These are phyloP conservation scores for Ctenicera cuprea DNA, from an alignment of 2,888 invertebrate genomes.

Conservation along the genomic window DNA sequence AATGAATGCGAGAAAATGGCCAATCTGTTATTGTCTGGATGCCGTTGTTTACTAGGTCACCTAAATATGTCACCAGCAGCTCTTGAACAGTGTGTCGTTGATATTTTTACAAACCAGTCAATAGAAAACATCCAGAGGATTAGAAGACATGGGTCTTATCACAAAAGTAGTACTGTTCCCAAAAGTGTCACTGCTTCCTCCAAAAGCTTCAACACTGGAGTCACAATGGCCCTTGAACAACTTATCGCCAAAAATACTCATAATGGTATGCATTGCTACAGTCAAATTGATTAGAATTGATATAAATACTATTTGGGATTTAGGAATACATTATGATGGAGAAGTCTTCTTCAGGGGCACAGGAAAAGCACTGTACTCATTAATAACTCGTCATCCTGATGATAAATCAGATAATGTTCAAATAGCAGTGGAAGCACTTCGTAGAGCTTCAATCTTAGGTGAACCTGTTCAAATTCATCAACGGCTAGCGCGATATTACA, in stretches of 20 bases:
- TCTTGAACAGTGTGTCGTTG: slow-evolving; percentile 69
- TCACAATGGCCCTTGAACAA: slow-evolving; percentile 68
- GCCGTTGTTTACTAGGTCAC: slow-evolving; percentile 72
- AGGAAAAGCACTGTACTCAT: slow-evolving; percentile 80
- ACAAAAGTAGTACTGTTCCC: slow-evolving; percentile 66
- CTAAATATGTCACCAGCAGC: slow-evolving; percentile 71
- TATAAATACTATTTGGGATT: slow-evolving; percentile 14
- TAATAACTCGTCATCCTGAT: slow-evolving; percentile 78
- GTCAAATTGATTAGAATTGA: neutral
- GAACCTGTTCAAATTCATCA: slow-evolving; percentile 80
- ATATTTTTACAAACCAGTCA: slow-evolving; percentile 69
- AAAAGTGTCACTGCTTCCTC: slow-evolving; percentile 65
- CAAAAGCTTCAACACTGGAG: slow-evolving; percentile 68
- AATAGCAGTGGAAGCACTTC: slow-evolving; percentile 81
- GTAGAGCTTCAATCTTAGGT: slow-evolving; percentile 79
- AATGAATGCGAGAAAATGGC: slow-evolving; percentile 57
- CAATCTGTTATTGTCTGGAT: slow-evolving; percentile 60
- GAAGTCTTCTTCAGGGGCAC: slow-evolving; percentile 82
- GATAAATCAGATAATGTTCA: slow-evolving; percentile 77
- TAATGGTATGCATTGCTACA: slow-evolving; percentile 61
- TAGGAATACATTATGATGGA: slow-evolving; percentile 76
- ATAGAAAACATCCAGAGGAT: slow-evolving; percentile 67
- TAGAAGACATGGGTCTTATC: slow-evolving; percentile 64
- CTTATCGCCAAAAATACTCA: slow-evolving; percentile 67
- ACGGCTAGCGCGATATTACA: slow-evolving; percentile 82